A percentile compares a stretch with the other conserved stretches of the same genome.
These are phyloP conservation scores for Leptinotarsa undecemlineata DNA, from an alignment of 1,140 invertebrate species.

Conservation along the genomic window DNA sequence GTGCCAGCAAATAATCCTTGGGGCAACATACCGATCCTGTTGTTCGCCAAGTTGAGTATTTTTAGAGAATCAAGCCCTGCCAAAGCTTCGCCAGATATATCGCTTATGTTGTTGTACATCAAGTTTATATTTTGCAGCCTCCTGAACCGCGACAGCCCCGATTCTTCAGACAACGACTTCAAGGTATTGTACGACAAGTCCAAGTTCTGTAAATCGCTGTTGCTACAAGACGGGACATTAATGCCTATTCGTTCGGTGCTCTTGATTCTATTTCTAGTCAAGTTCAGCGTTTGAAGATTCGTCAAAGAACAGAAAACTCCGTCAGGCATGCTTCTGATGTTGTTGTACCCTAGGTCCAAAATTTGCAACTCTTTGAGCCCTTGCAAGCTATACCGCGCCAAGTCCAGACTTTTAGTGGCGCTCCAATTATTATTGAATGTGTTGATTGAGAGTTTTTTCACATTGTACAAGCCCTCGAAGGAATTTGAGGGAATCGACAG, in stretches of 20 bases:
- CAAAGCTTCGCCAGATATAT: conserved; percentile 77
- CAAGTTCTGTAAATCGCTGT: conserved; percentile 68
- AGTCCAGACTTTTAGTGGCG: conserved; percentile 69
- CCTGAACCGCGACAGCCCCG: conserved; percentile 71
- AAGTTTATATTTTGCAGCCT: conserved; percentile 77
- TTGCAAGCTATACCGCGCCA: conserved; percentile 69
- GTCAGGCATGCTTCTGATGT: conserved; percentile 74
- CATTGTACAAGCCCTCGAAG: conserved; percentile 74
- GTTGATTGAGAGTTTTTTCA: conserved; percentile 74
- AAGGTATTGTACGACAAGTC: conserved; percentile 82
- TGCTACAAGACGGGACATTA: conserved; percentile 60
- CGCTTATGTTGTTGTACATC: conserved; percentile 81
- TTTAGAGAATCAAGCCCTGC: conserved; percentile 73
- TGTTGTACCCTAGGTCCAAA: conserved; percentile 81
- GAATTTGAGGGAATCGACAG: conserved; percentile 73
- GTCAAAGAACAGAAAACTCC: conserved; percentile 75
- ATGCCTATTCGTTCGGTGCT: conserved; percentile 73
- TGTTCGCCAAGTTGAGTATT: conserved; percentile 83
- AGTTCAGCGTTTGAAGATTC: conserved; percentile 80
- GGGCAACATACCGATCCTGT: conserved; percentile 75
- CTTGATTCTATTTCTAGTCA: conserved; percentile 78
- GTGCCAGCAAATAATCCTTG: conserved; percentile 77
- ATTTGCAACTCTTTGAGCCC: conserved; percentile 76
- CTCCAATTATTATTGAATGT: conserved; percentile 80
- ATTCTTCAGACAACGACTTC: conserved; percentile 68